Base-by-base conservation (phyloP, 64 coral and sea anemone species). In the Montipora cactus region DNA sequence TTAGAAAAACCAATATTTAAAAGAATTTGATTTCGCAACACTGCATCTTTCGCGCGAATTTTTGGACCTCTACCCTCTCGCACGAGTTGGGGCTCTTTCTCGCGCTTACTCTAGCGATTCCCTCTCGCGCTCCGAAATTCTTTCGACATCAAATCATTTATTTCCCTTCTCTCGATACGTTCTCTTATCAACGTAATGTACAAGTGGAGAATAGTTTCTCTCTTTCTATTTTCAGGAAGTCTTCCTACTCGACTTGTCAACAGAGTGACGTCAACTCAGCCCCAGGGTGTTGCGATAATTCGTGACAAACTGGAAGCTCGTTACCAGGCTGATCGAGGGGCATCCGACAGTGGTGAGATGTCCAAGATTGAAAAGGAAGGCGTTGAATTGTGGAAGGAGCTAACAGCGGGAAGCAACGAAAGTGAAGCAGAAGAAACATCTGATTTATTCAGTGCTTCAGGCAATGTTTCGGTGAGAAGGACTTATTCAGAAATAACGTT, bases 191-290 rank as follows among this genome's bases (percentile, higher is more conserved):
- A 37, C 0, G 37, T 37, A 37, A 37, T 37, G 37, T 0, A 37
- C 37, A 37, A 37, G 4, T 21, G 2, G 7, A 5, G 18, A 19
- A 21, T 23, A 71, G 68, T 71, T 71, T 64, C 14, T 64, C 4
- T 5, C 4, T 5, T 3, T 25, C 66, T 3, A 6, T 73, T 44
- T 59, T 57, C 76, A 97, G 95, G 95, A 80, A 97, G 88, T 81
- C 73, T 97, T 16, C 95, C 95, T 8, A 87, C 79, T 61, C 76
- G 93, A 47, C 77, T 97, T 61, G 95, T 97, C 12, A 97, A 97
- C 67, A 89, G 89, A 72, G 83, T 97, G 51, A 67, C 93, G 8
- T 89, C 94, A 80, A 94, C 95, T 49, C 95, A 97, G 49, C 95
- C 95, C 20, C 92, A 97, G 79, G 93, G 69, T 23, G 8, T 97